These are phyloP conservation scores for Hippocampus barbouri DNA, from an alignment of 2,113 vertebrate genomes.

Conservation along the genomic window DNA sequence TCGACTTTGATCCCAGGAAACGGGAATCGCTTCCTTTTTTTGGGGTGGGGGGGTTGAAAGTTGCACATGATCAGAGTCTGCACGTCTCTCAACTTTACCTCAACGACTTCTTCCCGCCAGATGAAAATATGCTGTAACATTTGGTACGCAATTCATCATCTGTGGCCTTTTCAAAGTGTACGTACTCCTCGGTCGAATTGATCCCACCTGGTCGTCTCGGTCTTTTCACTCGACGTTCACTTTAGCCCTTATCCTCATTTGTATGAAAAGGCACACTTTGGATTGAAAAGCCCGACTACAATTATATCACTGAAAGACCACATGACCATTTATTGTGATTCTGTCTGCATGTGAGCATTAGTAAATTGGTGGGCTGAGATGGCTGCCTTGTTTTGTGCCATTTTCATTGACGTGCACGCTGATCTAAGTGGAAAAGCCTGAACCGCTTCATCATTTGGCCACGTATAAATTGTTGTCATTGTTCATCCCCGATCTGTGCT, in stretches of 20 bases:
- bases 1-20: conserved; percentile 49
- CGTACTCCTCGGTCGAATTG: conserved; percentile 9
- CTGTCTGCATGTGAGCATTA: conserved; percentile 54
- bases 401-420: not conserved
- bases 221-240: conserved; percentile 10
- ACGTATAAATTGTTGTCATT: not conserved
- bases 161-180: conserved; percentile 26
- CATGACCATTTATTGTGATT: conserved; percentile 54
- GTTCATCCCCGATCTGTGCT: not conserved
- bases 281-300: conserved; percentile 47
- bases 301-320: conserved; percentile 54
- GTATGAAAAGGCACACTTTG: conserved; percentile 56
- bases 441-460: not conserved
- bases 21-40: conserved; percentile 12
- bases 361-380: conserved; percentile 46
- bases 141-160: conserved; percentile 27
- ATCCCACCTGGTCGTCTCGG: conserved; percentile 11
- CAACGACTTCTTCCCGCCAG: not conserved
- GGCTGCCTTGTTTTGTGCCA: conserved; percentile 37
- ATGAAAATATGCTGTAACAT: conserved; percentile 11
- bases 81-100: conserved; percentile 13
- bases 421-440: not conserved
- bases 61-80: conserved; percentile 2
- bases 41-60: not conserved
- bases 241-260: not conserved